These are phyloP conservation scores for Leucoraja erinaceus DNA, from an alignment of 2,113 vertebrate species.

Conservation along the genomic window DNA sequence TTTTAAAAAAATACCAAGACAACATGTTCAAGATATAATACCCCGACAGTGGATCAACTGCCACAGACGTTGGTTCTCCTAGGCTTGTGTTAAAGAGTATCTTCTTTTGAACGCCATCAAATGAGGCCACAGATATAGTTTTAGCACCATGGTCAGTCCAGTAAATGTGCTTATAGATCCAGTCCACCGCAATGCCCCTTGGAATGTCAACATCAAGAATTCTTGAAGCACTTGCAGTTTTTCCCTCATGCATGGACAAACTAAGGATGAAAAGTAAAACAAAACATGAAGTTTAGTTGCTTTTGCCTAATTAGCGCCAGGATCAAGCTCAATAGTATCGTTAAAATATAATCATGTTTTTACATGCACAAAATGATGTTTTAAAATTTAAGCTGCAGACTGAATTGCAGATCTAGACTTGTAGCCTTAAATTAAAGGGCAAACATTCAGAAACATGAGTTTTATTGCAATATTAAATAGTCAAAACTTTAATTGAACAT, in stretches of 20 bases:
- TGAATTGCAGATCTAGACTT: too few relatives aligned
- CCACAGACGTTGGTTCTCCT: constrained; percentile 34
- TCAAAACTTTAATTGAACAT: not conserved
- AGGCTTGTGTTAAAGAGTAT: constrained; percentile 5
- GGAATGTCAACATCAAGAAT: not conserved
- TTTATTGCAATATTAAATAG: not conserved
- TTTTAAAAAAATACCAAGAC: not conserved
- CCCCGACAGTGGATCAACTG: constrained; percentile 36
- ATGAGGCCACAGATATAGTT: constrained; percentile 27
- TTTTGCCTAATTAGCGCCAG: too few relatives aligned
- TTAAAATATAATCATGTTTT: not conserved
- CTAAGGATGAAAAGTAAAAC: not conserved
- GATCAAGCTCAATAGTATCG: too few relatives aligned
- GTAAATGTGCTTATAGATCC: constrained; percentile 36
- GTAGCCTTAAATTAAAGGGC: not conserved
- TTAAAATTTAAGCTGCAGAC: not conserved
- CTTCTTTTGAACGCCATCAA: not conserved
- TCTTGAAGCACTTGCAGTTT: not conserved
- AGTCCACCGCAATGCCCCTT: constrained; percentile 35
- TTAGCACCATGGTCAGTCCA: constrained; percentile 22
- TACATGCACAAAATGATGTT: not conserved
- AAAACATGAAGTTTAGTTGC: not conserved
- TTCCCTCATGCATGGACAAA: not conserved
- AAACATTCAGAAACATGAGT: not conserved
- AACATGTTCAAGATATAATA: not conserved